Evolutionary conservation across 2,888 invertebrate genomes (phyloP).

Genomic region (Camponotus fellah): DNA sequence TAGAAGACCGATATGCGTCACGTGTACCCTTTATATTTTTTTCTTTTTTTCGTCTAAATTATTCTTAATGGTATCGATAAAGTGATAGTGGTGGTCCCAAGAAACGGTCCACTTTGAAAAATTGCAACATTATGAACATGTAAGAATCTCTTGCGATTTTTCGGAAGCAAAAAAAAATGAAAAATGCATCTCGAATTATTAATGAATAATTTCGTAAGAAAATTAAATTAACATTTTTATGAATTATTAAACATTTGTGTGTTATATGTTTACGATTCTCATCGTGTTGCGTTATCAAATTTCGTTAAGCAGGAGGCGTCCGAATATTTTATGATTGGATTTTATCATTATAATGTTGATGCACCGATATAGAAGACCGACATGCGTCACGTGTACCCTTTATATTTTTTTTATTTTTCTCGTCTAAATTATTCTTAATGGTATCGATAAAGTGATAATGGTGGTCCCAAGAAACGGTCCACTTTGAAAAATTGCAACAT

Average conservation of each 20-base stretch:
- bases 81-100: too few relatives aligned
- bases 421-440: conserved; percentile 2
- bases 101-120: not conserved
- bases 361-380: not conserved
- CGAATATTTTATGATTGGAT: not conserved
- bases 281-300: not conserved
- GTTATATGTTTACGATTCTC: not conserved
- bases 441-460: too few relatives aligned
- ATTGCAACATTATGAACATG: conserved; percentile 2
- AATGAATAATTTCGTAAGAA: not conserved
- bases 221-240: not conserved
- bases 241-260: not conserved
- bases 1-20: too few relatives aligned
- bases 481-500: conserved; percentile 1
- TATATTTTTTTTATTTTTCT: not conserved
- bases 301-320: not conserved
- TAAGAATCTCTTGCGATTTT: not conserved
- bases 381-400: not conserved
- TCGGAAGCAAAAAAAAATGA: not conserved
- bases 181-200: not conserved
- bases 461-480: too few relatives aligned
- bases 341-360: not conserved
- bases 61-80: too few relatives aligned
- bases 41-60: too few relatives aligned
- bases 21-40: too few relatives aligned